Evolutionary conservation across 1,140 invertebrate genomes (phyloP).

Genomic region (Drosophila micromelanica): DNA sequence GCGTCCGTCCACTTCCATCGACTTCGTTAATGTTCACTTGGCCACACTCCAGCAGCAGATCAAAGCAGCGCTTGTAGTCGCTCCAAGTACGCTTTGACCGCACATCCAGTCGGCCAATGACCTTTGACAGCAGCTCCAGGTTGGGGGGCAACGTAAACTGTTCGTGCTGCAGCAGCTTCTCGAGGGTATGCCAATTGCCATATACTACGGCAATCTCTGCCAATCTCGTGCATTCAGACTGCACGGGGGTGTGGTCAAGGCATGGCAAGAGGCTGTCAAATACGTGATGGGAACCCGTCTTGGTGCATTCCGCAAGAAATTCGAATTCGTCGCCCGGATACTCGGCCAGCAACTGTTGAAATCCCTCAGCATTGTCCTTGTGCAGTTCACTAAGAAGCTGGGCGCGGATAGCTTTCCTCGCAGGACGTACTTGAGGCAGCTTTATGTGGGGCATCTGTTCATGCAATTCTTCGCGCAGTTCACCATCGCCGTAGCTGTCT

Average conservation of each 20-base stretch:
- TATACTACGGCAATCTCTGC: conserved; percentile 85
- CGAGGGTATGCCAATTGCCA: conserved; percentile 87
- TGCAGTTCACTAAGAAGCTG: conserved; percentile 85
- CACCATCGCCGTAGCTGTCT: conserved; percentile 85
- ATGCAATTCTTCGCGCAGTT: conserved; percentile 85
- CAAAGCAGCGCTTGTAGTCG: conserved; percentile 85
- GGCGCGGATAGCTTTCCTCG: conserved; percentile 79
- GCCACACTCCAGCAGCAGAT: conserved; percentile 85
- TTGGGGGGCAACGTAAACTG: conserved; percentile 84
- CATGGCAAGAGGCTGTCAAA: conserved; percentile 85
- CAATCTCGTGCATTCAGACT: neutral
- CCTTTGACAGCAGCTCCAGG: conserved; percentile 85
- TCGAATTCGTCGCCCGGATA: conserved; percentile 65
- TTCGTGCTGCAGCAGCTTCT: conserved; percentile 85
- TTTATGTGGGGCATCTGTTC: conserved; percentile 87
- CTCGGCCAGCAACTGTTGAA: conserved; percentile 85
- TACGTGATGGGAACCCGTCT: conserved; percentile 86
- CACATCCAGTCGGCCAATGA: conserved; percentile 85
- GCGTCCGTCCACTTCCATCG: conserved; percentile 90
- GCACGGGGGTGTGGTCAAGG: too few species aligned
- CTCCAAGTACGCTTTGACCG: conserved; percentile 38
- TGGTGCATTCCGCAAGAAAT: conserved; percentile 86
- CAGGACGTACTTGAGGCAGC: conserved; percentile 80
- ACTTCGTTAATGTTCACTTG: conserved; percentile 87
- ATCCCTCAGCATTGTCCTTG: conserved; percentile 86